These are phyloP conservation scores for Dipodomys stephensi DNA, from an alignment of 2,113 vertebrate genomes.

Conservation along the genomic window DNA sequence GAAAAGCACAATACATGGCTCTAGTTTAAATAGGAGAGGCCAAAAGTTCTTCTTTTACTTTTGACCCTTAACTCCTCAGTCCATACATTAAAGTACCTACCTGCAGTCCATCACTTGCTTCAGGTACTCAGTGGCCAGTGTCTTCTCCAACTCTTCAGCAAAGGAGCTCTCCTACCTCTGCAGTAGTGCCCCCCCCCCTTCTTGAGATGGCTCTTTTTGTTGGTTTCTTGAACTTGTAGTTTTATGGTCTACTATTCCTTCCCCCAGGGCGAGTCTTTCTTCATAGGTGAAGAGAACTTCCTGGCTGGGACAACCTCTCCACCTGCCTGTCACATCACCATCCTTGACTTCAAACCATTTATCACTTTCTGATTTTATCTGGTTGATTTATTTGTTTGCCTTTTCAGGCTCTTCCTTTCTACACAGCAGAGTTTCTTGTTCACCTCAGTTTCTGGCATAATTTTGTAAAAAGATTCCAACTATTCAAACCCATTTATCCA, in stretches of 20 bases:
- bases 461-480: slow-evolving; percentile 49
- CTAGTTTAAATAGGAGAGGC: slow-evolving; percentile 42
- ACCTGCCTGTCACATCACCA: neutral
- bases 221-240: slow-evolving; percentile 59
- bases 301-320: neutral
- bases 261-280: slow-evolving; percentile 9
- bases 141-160: neutral
- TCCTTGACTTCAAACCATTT: neutral
- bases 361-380: slow-evolving; percentile 58
- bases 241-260: slow-evolving; percentile 65
- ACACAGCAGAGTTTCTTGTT: slow-evolving; percentile 7
- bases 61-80: neutral
- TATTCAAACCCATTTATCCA: slow-evolving; percentile 15
- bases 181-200: neutral
- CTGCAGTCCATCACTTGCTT: neutral
- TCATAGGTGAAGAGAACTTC: slow-evolving; percentile 37
- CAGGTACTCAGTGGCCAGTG: neutral
- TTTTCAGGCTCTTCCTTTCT: slow-evolving; percentile 1
- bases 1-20: slow-evolving; percentile 19
- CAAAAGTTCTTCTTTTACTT: slow-evolving; percentile 1
- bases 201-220: neutral
- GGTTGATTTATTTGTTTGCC: slow-evolving; percentile 52
- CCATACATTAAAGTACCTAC: slow-evolving; percentile 29
- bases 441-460: slow-evolving; percentile 14
- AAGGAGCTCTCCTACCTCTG: neutral